phyloP scores from a whole-genome alignment of 2,797 vertebrate genomes.

The Danio jaintianensis region DNA sequence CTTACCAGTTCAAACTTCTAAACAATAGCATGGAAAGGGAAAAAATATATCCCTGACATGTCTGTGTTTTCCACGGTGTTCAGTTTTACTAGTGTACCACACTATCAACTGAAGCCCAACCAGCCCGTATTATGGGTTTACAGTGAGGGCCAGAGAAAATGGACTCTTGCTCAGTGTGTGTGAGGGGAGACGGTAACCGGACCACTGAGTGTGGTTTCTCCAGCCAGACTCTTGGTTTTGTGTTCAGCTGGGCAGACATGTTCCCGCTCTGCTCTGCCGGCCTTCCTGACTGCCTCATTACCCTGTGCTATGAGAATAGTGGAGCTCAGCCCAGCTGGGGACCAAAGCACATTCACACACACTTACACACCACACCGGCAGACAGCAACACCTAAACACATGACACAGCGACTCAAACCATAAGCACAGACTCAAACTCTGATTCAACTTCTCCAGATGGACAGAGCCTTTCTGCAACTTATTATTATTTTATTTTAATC shows the following conservation, averaged over 20 bases:
- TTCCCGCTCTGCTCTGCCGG: constrained; percentile 66
- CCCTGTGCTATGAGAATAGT: constrained; percentile 64
- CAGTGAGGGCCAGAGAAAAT: neutral
- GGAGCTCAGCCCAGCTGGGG: constrained; percentile 62
- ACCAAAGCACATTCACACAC: constrained; percentile 50
- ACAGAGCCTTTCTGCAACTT: neutral
- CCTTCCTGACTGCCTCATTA: constrained; percentile 71
- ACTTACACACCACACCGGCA: constrained; percentile 22
- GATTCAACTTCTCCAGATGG: neutral
- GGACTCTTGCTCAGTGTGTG: neutral
- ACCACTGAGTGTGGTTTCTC: constrained; percentile 43
- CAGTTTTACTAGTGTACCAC: neutral
- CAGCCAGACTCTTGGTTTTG: constrained; percentile 67
- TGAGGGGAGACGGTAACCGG: constrained; percentile 1
- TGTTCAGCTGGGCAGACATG: constrained; percentile 66
- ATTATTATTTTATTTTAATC: too few relatives aligned
- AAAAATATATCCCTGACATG: neutral
- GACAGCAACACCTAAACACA: constrained; percentile 30
- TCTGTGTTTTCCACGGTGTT: neutral
- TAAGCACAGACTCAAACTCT: neutral
- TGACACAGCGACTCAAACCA: neutral
- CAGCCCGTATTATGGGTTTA: constrained; percentile 1
- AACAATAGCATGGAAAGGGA: neutral
- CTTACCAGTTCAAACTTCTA: too few relatives aligned
- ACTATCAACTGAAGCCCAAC: neutral